Conservation (phyloP, 2,888 invertebrate genomes). For the Drosophila borealis region DNA sequence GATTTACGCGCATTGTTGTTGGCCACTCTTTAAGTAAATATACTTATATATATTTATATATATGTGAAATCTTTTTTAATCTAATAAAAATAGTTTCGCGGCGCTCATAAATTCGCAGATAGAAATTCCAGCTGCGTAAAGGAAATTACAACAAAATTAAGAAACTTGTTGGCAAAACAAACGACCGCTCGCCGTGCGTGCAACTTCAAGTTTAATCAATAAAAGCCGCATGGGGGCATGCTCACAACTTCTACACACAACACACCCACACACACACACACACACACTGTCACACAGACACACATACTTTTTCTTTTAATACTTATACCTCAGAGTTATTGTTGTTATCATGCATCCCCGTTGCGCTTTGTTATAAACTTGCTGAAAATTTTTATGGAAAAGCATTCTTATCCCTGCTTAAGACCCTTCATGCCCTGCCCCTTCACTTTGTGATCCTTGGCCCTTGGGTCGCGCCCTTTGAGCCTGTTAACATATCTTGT, state of each 20-base stretch:
- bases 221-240: constrained; percentile 69
- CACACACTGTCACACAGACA: background rate
- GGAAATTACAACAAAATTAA: constrained; percentile 80
- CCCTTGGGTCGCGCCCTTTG: constrained; percentile 51
- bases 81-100: constrained; percentile 78
- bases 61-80: constrained; percentile 58
- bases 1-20: constrained; percentile 61
- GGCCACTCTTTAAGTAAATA: constrained; percentile 2
- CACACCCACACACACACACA: constrained; percentile 12
- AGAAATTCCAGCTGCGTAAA: constrained; percentile 79
- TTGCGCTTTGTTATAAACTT: constrained; percentile 65
- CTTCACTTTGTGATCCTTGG: constrained; percentile 15
- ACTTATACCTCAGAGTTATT: constrained; percentile 53
- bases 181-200: constrained; percentile 64
- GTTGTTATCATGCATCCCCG: constrained; percentile 65
- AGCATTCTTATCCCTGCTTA: constrained; percentile 47
- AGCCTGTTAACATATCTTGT: constrained; percentile 55
- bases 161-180: constrained; percentile 64
- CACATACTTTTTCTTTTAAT: constrained; percentile 8
- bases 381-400: constrained; percentile 60
- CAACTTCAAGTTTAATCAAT: constrained; percentile 80
- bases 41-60: constrained; percentile 12
- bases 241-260: constrained; percentile 15
- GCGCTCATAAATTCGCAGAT: constrained; percentile 78
- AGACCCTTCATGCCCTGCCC: constrained; percentile 10